Evolutionary conservation across 2,113 vertebrate genomes (phyloP), one percentile per base, ranked within the genome.

Genomic region (Osmerus mordax): DNA sequence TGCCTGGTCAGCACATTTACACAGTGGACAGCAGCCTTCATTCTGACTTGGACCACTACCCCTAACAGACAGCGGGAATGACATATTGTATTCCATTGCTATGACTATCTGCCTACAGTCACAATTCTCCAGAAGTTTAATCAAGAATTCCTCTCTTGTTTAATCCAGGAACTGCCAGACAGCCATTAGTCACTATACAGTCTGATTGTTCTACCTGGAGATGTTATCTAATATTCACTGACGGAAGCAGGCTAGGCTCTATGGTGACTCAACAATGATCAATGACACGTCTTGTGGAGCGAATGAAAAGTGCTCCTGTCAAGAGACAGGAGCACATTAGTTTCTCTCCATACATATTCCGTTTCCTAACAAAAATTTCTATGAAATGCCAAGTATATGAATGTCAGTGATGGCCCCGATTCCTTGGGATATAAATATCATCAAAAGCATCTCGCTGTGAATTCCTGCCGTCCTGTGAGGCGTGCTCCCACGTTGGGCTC

Each of bases 351-450:
- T 15, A 64, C 12, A 16, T 64, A 47, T 32, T 29, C 9, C 3
- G 16, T 32, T 29, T 28, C 25, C 2, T 18, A 64, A 64, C 25
- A 64, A 25, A 75, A 63, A 60, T 60, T 23, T 59, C 3, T 4
- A 13, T 6, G 69, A 62, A 29, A 80, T 41, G 70, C 19, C 41
- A 23, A 59, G 15, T n/a, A 65, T 78, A 78, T 56, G 74, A 77
- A 71, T 77, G 70, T 68, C 64, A 19, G 19, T 58, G 68, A 32
- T 36, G 62, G 82, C n/a, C 85, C 89, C 83, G 64, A 68, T 86
- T 90, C 83, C 76, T 65, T 72, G 62, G 68, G 78, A 72, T 86
- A 87, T 86, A 87, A 84, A 82, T 89, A 86, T 75, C 83, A 73
- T 81, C 75, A 81, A 79, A 84, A 78, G 18, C 76, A 67, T 65